Percentiles rank a stretch among this genome's conserved stretches.
These are phyloP conservation scores for Acropternis orthonyx DNA, from an alignment of 2,797 vertebrate species.

Conservation along the genomic window DNA sequence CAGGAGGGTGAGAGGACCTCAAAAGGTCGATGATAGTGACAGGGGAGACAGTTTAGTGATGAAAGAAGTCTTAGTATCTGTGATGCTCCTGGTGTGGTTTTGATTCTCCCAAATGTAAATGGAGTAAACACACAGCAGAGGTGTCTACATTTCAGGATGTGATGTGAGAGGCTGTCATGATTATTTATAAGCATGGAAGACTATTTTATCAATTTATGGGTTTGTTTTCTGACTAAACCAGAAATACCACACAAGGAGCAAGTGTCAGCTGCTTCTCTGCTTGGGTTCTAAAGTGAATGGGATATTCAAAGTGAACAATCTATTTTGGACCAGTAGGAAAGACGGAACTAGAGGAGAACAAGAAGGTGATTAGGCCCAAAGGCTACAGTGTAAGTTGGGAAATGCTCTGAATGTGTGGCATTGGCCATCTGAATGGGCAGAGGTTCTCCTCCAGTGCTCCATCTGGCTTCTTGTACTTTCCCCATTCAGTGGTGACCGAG, in stretches of 20 bases:
- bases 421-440: background rate
- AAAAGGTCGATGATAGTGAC: background rate
- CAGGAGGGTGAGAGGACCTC: background rate
- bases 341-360: background rate
- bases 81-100: background rate
- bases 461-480: background rate
- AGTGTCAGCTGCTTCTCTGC: background rate
- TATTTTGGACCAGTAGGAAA: background rate
- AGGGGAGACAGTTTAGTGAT: background rate
- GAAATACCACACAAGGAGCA: background rate
- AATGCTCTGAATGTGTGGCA: background rate
- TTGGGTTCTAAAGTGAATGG: background rate
- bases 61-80: background rate
- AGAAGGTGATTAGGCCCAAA: background rate
- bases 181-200: background rate
- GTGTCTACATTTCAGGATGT: background rate
- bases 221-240: background rate
- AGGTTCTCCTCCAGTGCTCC: accelerated
- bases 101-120: background rate
- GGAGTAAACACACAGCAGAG: background rate
- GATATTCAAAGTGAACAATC: background rate
- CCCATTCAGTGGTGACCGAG: background rate
- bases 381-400: background rate
- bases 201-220: background rate
- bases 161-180: background rate